These are phyloP conservation scores for Agrochola macilenta DNA, from an alignment of 2,888 invertebrate genomes.

Conservation along the genomic window DNA sequence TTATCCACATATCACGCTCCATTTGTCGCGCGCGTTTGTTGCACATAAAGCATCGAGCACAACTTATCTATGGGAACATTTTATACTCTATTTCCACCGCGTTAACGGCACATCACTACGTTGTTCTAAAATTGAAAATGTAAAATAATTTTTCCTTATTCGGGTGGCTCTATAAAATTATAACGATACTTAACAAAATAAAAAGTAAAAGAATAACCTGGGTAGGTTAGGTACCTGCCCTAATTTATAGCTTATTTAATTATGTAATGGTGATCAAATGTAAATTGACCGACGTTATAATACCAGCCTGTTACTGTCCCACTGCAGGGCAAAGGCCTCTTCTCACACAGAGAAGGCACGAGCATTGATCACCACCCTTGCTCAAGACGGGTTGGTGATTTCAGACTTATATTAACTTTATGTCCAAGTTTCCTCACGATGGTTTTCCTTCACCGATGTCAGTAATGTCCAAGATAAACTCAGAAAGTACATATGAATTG, in stretches of 20 bases:
- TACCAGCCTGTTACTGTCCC: too few relatives aligned
- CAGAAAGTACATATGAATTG: too few relatives aligned
- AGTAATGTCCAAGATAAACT: too few relatives aligned
- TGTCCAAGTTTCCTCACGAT: too few relatives aligned
- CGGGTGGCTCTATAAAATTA: not conserved
- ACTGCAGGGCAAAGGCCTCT: too few relatives aligned
- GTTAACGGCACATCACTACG: conserved; percentile 18
- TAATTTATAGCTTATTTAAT: not conserved
- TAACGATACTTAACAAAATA: not conserved
- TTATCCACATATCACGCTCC: conserved; percentile 76
- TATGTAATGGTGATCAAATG: not conserved
- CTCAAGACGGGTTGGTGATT: too few relatives aligned
- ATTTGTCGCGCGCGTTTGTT: conserved; percentile 72
- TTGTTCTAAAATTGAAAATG: conserved; percentile 43
- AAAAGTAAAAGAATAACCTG: too few relatives aligned
- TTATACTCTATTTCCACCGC: conserved; percentile 50
- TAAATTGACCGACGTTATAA: not conserved
- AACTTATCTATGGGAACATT: conserved; percentile 60
- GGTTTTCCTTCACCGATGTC: too few relatives aligned
- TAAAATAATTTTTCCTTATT: not conserved
- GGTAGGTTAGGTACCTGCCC: not conserved
- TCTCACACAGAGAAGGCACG: too few relatives aligned
- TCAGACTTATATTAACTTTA: too few relatives aligned
- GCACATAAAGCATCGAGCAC: conserved; percentile 64
- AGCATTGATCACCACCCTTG: too few relatives aligned